Conservation (phyloP, 2,113 vertebrate genomes). For the Gobius niger region DNA sequence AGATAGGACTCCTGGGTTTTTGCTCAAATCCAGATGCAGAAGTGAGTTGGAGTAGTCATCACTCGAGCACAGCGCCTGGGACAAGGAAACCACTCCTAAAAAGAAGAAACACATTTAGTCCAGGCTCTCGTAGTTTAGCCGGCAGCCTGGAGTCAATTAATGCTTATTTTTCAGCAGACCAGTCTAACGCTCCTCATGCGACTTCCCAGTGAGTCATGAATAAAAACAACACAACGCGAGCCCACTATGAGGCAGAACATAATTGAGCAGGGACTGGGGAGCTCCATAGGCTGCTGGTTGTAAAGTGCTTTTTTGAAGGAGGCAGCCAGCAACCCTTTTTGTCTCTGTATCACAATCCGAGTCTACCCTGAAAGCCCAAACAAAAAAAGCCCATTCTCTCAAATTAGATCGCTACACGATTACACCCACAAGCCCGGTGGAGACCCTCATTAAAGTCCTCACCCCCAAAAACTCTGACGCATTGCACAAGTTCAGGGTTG, state of each 20-base stretch:
- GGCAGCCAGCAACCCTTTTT: slow-evolving; percentile 11
- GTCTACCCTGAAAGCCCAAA: slow-evolving; percentile 29
- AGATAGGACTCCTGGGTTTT: slow-evolving; percentile 85
- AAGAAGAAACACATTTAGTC: not conserved
- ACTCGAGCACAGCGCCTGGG: slow-evolving; percentile 86
- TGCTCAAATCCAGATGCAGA: slow-evolving; percentile 87
- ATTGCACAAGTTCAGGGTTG: slow-evolving; percentile 31
- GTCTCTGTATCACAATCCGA: slow-evolving; percentile 7
- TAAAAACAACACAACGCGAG: slow-evolving; percentile 3
- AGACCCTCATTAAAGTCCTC: slow-evolving; percentile 55
- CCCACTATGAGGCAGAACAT: not conserved
- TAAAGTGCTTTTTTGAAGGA: slow-evolving; percentile 9
- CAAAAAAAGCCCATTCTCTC: slow-evolving; percentile 25
- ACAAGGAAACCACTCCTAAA: slow-evolving; percentile 84
- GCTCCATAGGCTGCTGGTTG: slow-evolving; percentile 13
- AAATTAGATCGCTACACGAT: slow-evolving; percentile 55
- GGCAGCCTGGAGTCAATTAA: slow-evolving; percentile 14
- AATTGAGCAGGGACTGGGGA: slow-evolving; percentile 9
- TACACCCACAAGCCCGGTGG: slow-evolving; percentile 45
- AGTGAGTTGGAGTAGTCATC: slow-evolving; percentile 88
- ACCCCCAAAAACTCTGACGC: slow-evolving; percentile 22
- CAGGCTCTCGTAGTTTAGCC: not conserved
- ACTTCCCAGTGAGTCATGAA: slow-evolving; percentile 25
- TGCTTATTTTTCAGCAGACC: not conserved
- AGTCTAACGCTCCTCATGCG: slow-evolving; percentile 15